These are phyloP conservation scores for Acestrorhynchus altus DNA, from an alignment of 2,797 vertebrate genomes.

Conservation along the genomic window DNA sequence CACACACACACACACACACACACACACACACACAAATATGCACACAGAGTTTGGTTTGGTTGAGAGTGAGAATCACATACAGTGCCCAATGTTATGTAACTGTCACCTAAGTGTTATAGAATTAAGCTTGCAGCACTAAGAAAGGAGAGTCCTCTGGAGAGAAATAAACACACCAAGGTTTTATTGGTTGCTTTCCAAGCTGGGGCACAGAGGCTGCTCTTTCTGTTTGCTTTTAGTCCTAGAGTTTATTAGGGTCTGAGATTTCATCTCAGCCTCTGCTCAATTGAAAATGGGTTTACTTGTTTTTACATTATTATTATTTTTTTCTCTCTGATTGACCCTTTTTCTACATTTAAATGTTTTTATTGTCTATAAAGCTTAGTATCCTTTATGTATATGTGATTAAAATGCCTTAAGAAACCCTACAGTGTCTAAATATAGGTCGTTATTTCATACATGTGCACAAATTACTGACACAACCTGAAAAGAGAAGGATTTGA, in stretches of 20 bases:
- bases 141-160: slow-evolving; percentile 20
- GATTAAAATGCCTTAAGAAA: no score
- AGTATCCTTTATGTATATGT: no score
- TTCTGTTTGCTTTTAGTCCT: slow-evolving; percentile 21
- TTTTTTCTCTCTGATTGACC: not conserved
- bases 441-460: no score
- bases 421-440: no score
- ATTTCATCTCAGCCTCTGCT: slow-evolving; percentile 6
- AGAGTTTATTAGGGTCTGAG: slow-evolving; percentile 4
- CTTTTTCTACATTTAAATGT: not conserved
- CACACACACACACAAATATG: not conserved
- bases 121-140: slow-evolving; percentile 26
- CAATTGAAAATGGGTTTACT: not conserved
- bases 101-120: slow-evolving; percentile 38
- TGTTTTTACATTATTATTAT: not conserved
- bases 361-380: not conserved
- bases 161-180: slow-evolving; percentile 7
- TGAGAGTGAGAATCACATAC: not conserved
- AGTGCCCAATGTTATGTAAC: slow-evolving; percentile 33
- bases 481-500: no score
- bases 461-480: no score
- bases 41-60: no score
- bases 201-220: not conserved
- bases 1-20: not conserved
- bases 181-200: slow-evolving; percentile 38